phyloP scores from a whole-genome alignment of 2,888 invertebrate genomes.

The Drosophila paracracens region DNA sequence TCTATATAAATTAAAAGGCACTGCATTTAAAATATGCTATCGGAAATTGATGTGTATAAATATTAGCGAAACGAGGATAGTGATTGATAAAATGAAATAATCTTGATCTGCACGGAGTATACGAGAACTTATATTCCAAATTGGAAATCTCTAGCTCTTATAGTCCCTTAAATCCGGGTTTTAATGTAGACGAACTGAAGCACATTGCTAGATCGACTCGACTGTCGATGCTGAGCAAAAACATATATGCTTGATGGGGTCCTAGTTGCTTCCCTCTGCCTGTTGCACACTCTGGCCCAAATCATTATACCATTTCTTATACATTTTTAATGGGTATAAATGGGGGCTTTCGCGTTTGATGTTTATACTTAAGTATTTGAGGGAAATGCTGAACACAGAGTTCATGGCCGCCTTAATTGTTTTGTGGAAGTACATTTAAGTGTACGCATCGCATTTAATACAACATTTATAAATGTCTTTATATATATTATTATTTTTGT shows the following conservation, averaged over 20 bases:
- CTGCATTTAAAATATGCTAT: neutral
- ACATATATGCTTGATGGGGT: neutral
- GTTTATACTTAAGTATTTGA: constrained; percentile 38
- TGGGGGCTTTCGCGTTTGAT: neutral
- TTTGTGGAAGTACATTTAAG: constrained; percentile 34
- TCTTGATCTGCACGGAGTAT: neutral
- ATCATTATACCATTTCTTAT: neutral
- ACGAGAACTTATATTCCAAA: no score
- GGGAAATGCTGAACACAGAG: constrained; percentile 52
- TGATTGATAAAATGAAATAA: neutral
- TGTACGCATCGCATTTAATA: constrained; percentile 23
- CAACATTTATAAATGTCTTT: constrained; percentile 46
- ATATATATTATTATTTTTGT: constrained; percentile 19
- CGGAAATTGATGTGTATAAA: neutral
- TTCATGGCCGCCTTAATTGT: constrained; percentile 62
- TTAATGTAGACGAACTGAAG: neutral
- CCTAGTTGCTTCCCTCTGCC: neutral
- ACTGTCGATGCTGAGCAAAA: neutral
- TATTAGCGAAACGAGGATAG: neutral
- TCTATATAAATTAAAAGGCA: neutral
- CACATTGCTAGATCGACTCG: neutral
- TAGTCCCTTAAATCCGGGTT: neutral
- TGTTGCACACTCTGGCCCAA: neutral
- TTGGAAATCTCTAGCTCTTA: neutral
- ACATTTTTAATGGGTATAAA: neutral